phyloP scores from a whole-genome alignment of 2,888 invertebrate genomes.

The Parochlus steinenii region DNA sequence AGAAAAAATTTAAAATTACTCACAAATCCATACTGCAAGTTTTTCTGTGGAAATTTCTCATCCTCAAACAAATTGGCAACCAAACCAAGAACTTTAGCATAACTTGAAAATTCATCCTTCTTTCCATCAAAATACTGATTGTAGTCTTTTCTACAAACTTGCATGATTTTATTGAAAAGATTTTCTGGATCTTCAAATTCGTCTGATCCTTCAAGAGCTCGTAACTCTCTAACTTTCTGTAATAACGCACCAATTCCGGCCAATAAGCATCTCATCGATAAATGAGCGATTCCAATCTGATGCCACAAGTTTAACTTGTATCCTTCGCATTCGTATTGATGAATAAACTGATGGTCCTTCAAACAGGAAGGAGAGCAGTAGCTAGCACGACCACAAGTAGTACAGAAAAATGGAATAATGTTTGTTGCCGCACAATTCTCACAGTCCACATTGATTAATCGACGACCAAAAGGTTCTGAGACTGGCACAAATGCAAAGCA shows the following conservation, averaged over 20 bases:
- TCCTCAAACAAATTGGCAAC: slow-evolving; percentile 7
- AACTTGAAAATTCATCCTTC: slow-evolving; percentile 3
- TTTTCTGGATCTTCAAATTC: slow-evolving; percentile 6
- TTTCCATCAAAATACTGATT: slow-evolving; percentile 4
- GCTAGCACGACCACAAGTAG: slow-evolving; percentile 42
- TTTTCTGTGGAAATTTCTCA: not conserved
- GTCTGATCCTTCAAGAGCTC: not conserved
- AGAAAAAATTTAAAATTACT: slow-evolving; percentile 13
- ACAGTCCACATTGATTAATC: slow-evolving; percentile 38
- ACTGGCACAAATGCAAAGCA: slow-evolving; percentile 63
- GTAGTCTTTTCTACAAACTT: not conserved
- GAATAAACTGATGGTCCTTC: slow-evolving; percentile 36
- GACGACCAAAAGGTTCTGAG: slow-evolving; percentile 30
- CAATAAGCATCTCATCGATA: slow-evolving; percentile 54
- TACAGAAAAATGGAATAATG: slow-evolving; percentile 50
- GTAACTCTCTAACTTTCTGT: not conserved
- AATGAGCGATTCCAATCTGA: slow-evolving; percentile 60
- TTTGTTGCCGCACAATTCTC: slow-evolving; percentile 51
- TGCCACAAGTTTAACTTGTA: slow-evolving; percentile 43
- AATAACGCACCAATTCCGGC: slow-evolving; percentile 19
- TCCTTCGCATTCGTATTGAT: slow-evolving; percentile 56
- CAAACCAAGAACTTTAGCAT: slow-evolving; percentile 6
- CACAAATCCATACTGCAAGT: slow-evolving; percentile 7
- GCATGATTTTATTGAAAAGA: slow-evolving; percentile 4
- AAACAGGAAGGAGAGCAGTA: slow-evolving; percentile 54